Conservation (phyloP, 2,797 vertebrate genomes). For the Sylvia borin region DNA sequence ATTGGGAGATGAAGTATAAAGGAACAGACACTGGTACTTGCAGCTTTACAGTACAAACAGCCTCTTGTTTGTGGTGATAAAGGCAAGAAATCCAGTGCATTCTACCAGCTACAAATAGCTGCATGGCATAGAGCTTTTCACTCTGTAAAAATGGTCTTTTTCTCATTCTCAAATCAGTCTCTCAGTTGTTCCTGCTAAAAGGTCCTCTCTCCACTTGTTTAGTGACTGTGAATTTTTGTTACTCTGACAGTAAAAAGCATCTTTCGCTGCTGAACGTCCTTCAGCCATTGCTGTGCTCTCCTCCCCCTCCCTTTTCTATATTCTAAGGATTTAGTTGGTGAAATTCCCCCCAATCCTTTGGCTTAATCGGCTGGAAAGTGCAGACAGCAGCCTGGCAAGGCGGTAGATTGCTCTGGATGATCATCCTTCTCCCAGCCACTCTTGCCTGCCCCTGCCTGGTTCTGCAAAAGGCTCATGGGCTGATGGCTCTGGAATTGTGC, state of each 20-base stretch:
- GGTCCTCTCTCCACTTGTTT: constrained; percentile 17
- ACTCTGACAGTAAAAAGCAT: background rate
- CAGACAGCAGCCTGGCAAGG: background rate
- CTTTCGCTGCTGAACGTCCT: background rate
- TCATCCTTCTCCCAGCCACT: background rate
- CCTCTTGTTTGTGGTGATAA: constrained; percentile 58
- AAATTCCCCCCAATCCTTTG: background rate
- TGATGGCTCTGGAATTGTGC: accelerated
- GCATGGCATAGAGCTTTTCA: constrained; percentile 16
- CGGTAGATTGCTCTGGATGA: background rate
- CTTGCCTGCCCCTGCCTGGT: background rate
- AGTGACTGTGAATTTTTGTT: background rate
- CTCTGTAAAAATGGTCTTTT: background rate
- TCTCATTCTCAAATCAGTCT: constrained; percentile 16
- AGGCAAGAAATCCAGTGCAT: constrained; percentile 45
- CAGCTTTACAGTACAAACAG: constrained; percentile 56
- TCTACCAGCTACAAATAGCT: constrained; percentile 16
- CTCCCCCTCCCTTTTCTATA: background rate
- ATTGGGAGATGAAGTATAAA: constrained; percentile 58
- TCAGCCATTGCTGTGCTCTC: background rate
- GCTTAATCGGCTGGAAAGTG: background rate
- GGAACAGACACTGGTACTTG: constrained; percentile 34
- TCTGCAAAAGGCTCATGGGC: background rate
- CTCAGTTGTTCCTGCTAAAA: constrained; percentile 15
- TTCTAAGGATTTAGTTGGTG: background rate